A percentile compares a stretch with the other conserved stretches of the same genome.
These are phyloP conservation scores for Caerostris darwini DNA, from an alignment of 1,140 invertebrate genomes.

Conservation along the genomic window DNA sequence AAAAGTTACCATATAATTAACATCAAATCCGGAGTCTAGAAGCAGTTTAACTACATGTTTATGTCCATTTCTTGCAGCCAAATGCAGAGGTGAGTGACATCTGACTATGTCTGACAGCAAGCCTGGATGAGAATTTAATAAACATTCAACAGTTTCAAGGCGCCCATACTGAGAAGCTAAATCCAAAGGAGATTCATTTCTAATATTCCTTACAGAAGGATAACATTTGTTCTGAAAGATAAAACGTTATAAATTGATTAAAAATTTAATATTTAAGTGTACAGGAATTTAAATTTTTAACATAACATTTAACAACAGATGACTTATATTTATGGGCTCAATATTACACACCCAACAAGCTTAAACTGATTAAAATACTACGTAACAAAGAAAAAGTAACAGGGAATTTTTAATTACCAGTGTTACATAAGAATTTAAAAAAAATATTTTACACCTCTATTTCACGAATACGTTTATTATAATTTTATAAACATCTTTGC, in stretches of 20 bases:
- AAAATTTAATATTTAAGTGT: background rate
- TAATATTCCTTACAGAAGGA: conserved; percentile 92
- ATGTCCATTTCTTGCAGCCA: conserved; percentile 96
- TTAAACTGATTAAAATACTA: no score
- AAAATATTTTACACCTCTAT: no score
- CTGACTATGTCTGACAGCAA: conserved; percentile 53
- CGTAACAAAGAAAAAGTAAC: no score
- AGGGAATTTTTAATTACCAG: no score
- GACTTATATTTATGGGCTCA: no score
- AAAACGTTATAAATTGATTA: conserved; percentile 39
- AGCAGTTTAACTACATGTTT: conserved; percentile 92
- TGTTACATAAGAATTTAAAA: no score
- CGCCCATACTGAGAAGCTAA: conserved; percentile 92
- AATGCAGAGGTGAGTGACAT: conserved; percentile 93
- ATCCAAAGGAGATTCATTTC: conserved; percentile 95
- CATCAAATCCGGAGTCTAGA: conserved; percentile 91
- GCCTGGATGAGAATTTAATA: conserved; percentile 84
- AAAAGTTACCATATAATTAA: conserved; percentile 85
- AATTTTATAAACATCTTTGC: no score
- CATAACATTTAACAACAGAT: no score
- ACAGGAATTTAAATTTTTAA: no score
- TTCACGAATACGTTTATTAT: no score
- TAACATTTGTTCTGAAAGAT: conserved; percentile 89
- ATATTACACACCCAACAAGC: no score
- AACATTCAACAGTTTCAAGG: conserved; percentile 92